Evolutionary conservation across 2,113 vertebrate genomes (phyloP).

Genomic region (Boulengeromyrus knoepffleri): DNA sequence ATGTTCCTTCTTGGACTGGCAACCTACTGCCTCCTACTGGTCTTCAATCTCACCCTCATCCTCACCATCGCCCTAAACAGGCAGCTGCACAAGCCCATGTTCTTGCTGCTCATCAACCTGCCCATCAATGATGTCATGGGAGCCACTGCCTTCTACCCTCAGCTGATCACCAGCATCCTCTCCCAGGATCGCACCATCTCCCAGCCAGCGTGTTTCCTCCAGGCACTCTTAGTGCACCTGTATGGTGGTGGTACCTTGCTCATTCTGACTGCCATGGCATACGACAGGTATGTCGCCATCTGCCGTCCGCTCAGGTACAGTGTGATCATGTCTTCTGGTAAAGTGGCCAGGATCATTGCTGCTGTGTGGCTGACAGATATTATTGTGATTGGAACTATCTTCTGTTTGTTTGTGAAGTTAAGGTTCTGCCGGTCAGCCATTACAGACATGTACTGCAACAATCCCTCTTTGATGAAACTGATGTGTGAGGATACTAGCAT

Average conservation of each 20-base stretch:
- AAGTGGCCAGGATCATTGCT: neutral
- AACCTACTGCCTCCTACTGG: conserved; percentile 19
- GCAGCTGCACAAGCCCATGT: conserved; percentile 24
- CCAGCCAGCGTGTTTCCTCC: conserved; percentile 18
- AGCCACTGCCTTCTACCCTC: conserved; percentile 12
- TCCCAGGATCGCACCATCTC: conserved; percentile 4
- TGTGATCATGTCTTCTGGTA: neutral
- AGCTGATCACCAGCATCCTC: conserved; percentile 14
- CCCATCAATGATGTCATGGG: conserved; percentile 24
- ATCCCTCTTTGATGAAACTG: conserved; percentile 20
- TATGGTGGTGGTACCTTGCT: conserved; percentile 20
- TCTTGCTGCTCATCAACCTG: conserved; percentile 21
- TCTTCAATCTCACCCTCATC: conserved; percentile 20
- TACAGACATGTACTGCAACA: conserved; percentile 23
- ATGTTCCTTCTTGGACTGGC: neutral
- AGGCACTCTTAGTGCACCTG: conserved; percentile 23
- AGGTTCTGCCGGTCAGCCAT: conserved; percentile 5
- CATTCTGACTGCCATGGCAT: conserved; percentile 29
- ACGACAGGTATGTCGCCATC: conserved; percentile 29
- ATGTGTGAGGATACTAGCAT: conserved; percentile 12
- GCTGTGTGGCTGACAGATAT: conserved; percentile 16
- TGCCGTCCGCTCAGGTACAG: conserved; percentile 21
- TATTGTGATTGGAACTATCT: neutral
- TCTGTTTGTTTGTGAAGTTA: conserved; percentile 11
- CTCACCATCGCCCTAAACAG: conserved; percentile 15